These are phyloP conservation scores for Acrobasis consociella DNA, from an alignment of 2,888 invertebrate genomes.

Conservation along the genomic window DNA sequence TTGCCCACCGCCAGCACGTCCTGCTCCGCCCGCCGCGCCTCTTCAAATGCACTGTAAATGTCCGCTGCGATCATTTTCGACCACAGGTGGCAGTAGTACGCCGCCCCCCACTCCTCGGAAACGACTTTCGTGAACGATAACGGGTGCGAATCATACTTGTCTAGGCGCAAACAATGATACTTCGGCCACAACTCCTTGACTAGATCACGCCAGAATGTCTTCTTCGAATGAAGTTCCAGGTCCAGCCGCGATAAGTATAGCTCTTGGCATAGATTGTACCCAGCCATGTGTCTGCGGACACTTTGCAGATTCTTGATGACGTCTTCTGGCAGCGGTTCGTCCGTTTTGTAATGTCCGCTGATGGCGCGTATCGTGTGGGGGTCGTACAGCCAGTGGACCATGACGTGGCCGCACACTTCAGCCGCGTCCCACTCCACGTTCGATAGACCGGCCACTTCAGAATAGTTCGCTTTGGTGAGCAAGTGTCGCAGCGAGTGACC, in stretches of 20 bases:
- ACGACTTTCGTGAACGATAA: conserved; percentile 93
- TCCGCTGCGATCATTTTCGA: conserved; percentile 95
- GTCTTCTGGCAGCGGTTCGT: conserved; percentile 86
- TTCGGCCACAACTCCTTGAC: conserved; percentile 90
- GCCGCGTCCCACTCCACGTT: conserved; percentile 98
- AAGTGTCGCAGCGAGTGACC: conserved; percentile 94
- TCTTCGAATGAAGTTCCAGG: conserved; percentile 89
- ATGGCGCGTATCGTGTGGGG: conserved; percentile 83
- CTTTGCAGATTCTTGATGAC: conserved; percentile 84
- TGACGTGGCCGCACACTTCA: conserved; percentile 91
- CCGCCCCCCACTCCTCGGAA: conserved; percentile 91
- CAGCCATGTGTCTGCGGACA: conserved; percentile 88
- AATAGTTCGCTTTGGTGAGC: conserved; percentile 90
- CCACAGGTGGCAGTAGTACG: conserved; percentile 94
- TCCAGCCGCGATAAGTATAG: conserved; percentile 92
- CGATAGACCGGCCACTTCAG: conserved; percentile 92
- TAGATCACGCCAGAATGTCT: conserved; percentile 92
- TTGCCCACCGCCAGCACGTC: conserved; percentile 83
- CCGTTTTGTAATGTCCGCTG: conserved; percentile 89
- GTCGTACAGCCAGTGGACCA: conserved; percentile 91
- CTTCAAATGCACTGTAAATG: conserved; percentile 92
- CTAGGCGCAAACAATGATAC: conserved; percentile 89
- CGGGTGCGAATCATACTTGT: conserved; percentile 91
- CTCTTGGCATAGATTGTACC: conserved; percentile 90
- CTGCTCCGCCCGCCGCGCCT: conserved; percentile 80